Evolutionary conservation across 2,113 vertebrate genomes (phyloP).

Genomic region (Anseranas semipalmata): DNA sequence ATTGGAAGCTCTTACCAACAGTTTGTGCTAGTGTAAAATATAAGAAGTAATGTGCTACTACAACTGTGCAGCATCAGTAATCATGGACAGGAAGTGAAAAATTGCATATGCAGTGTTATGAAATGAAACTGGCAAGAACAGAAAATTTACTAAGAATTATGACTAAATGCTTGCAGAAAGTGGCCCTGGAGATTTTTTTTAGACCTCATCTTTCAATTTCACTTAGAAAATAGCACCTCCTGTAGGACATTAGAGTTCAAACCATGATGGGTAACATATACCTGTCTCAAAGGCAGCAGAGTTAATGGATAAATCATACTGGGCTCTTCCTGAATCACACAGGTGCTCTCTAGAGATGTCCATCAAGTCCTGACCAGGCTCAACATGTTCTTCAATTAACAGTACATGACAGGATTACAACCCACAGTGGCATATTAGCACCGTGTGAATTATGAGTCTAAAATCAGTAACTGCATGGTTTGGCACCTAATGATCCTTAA

Average conservation of each 20-base stretch:
- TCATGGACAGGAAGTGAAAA: neutral
- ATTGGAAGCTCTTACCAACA: neutral
- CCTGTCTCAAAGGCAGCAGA: neutral
- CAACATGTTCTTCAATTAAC: neutral
- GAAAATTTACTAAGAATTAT: neutral
- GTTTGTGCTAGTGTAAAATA: neutral
- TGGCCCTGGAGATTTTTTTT: neutral
- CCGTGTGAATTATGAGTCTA: neutral
- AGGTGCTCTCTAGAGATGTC: neutral
- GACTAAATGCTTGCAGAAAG: neutral
- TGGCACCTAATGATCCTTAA: neutral
- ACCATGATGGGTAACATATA: no score
- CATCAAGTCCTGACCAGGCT: neutral
- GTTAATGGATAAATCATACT: neutral
- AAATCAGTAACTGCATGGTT: neutral
- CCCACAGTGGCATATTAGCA: fast-evolving
- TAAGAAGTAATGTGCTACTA: neutral
- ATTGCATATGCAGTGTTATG: neutral
- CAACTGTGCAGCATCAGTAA: neutral
- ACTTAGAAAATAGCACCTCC: neutral
- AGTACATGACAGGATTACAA: neutral
- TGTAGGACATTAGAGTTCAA: neutral
- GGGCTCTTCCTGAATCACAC: neutral
- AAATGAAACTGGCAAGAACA: neutral
- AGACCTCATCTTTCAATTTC: neutral